Conservation (phyloP, 2,113 vertebrate genomes). For the Panthera tigris region DNA sequence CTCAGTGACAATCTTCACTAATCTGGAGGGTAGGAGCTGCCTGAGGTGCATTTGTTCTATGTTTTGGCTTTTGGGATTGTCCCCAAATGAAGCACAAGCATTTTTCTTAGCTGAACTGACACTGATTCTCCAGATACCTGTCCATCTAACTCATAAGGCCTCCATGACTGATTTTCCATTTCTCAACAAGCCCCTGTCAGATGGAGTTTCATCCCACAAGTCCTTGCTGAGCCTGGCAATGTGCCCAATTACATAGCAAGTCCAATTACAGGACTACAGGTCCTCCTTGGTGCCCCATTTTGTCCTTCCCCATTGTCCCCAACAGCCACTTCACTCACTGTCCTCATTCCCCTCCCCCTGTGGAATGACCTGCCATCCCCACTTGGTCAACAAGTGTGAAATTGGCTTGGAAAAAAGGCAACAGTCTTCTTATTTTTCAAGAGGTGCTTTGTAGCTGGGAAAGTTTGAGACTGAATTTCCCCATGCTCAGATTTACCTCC, state of each 20-base stretch:
- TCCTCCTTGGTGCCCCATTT: accelerated
- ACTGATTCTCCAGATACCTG: not conserved
- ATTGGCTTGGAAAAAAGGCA: not conserved
- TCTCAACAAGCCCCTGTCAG: not conserved
- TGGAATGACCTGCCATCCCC: not conserved
- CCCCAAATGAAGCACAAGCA: not conserved
- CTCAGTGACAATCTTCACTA: not conserved
- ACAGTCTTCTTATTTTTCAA: not conserved
- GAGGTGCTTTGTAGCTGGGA: not conserved
- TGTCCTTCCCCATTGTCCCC: not conserved
- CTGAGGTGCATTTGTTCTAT: not conserved
- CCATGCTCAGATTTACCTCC: not conserved
- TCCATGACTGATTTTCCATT: not conserved
- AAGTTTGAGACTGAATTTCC: not conserved
- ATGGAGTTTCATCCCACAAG: not conserved
- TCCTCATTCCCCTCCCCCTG: accelerated
- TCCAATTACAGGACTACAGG: accelerated
- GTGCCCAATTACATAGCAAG: too few relatives aligned
- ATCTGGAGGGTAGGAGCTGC: not conserved
- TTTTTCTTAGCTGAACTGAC: not conserved
- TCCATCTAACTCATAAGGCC: not conserved
- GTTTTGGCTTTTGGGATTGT: not conserved
- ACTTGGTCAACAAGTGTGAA: not conserved
- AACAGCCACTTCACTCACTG: not conserved
- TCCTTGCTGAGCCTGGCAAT: accelerated